These are phyloP conservation scores for Miniopterus natalensis DNA, from an alignment of 2,113 vertebrate species.

Conservation along the genomic window DNA sequence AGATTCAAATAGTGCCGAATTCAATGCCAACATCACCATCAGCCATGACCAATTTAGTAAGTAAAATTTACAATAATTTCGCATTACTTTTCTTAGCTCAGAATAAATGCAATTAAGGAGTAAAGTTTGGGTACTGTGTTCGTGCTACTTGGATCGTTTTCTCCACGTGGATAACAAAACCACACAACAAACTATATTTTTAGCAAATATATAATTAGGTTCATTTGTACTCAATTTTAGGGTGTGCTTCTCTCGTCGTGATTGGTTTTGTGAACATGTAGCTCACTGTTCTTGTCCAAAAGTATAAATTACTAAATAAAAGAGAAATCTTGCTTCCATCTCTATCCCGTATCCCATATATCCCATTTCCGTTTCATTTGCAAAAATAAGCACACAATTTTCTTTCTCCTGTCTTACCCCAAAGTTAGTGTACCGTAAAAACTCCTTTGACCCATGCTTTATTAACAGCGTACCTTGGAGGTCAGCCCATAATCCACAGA, in stretches of 20 bases:
- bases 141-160: neutral
- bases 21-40: neutral
- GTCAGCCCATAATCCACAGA: neutral
- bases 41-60: neutral
- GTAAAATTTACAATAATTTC: neutral
- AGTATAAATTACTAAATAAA: neutral
- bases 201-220: neutral
- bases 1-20: neutral
- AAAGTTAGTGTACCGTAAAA: neutral
- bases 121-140: neutral
- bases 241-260: neutral
- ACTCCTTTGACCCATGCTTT: neutral
- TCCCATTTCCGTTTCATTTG: neutral
- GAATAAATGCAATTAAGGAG: neutral
- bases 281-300: neutral
- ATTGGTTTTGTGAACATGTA: neutral
- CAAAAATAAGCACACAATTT: neutral
- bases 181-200: neutral
- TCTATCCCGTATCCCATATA: neutral
- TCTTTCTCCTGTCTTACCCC: neutral
- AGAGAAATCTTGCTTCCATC: neutral
- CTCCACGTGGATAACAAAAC: neutral
- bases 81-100: neutral
- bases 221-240: neutral
- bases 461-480: neutral